A percentile compares a stretch with the other conserved stretches of the same genome.
Conservation (phyloP, 2,888 invertebrate species). For the Sesia apiformis region DNA sequence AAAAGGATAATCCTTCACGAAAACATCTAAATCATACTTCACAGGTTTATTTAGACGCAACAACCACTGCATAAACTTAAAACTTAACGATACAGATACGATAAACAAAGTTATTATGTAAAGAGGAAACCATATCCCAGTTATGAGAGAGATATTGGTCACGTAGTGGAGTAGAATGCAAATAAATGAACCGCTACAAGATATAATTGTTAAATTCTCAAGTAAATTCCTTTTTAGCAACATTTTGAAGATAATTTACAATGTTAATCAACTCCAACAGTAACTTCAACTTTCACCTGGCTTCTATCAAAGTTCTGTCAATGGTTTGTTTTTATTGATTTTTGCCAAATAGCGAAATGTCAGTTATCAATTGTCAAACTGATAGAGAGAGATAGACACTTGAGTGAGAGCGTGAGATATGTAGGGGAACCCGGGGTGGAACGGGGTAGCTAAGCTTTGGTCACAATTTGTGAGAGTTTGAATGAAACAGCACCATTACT, state of each 20-base stretch:
- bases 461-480: too few relatives aligned
- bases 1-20: slow-evolving; percentile 37
- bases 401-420: too few relatives aligned
- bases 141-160: slow-evolving; percentile 54
- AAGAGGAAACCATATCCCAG: slow-evolving; percentile 56
- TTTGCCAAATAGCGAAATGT: too few relatives aligned
- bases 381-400: too few relatives aligned
- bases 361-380: too few relatives aligned
- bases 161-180: slow-evolving; percentile 45
- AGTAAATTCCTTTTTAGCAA: slow-evolving; percentile 49
- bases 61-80: slow-evolving; percentile 69
- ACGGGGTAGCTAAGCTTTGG: too few relatives aligned
- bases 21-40: slow-evolving; percentile 46
- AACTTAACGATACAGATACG: slow-evolving; percentile 59
- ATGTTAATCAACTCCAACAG: too few relatives aligned
- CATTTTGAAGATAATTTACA: slow-evolving; percentile 25
- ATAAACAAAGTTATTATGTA: slow-evolving; percentile 55
- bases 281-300: too few relatives aligned
- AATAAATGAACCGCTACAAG: slow-evolving; percentile 37
- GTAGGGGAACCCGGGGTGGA: too few relatives aligned
- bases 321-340: too few relatives aligned
- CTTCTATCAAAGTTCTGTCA: too few relatives aligned
- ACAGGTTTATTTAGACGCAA: slow-evolving; percentile 68
- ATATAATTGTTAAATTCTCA: slow-evolving; percentile 40
- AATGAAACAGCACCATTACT: too few relatives aligned